These are phyloP conservation scores for Samia ricini DNA, from an alignment of 1,140 invertebrate genomes.

Conservation along the genomic window DNA sequence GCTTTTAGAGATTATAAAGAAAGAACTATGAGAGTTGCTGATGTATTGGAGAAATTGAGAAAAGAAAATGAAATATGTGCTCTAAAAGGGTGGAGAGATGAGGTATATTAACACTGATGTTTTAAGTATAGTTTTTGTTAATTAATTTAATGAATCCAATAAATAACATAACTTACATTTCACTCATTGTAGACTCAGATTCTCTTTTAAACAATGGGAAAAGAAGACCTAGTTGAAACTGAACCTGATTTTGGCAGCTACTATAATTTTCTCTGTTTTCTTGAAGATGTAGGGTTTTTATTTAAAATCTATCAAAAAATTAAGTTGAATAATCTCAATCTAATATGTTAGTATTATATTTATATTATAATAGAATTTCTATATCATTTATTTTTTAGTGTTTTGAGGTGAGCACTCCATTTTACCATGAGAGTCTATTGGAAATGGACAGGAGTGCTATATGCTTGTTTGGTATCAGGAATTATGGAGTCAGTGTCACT, in stretches of 20 bases:
- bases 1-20: slow-evolving; percentile 90
- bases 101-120: slow-evolving; percentile 77
- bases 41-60: slow-evolving; percentile 86
- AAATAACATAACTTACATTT: background rate
- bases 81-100: slow-evolving; percentile 93
- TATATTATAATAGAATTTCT: background rate
- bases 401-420: slow-evolving; percentile 88
- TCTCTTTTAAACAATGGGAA: too few species aligned
- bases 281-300: too few species aligned
- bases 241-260: too few species aligned
- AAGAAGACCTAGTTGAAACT: too few species aligned
- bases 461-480: slow-evolving; percentile 94
- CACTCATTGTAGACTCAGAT: too few species aligned
- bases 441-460: slow-evolving; percentile 96
- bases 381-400: slow-evolving; percentile 78
- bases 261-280: too few species aligned
- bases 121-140: background rate
- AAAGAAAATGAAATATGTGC: slow-evolving; percentile 80
- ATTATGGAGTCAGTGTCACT: slow-evolving; percentile 96
- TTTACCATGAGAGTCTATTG: slow-evolving; percentile 81
- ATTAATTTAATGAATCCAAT: background rate
- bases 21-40: slow-evolving; percentile 87
- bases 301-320: too few species aligned
- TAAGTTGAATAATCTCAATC: background rate
- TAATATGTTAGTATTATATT: background rate